Base-by-base conservation (phyloP, 2,888 invertebrate genomes). In the Margaritifera margaritifera region DNA sequence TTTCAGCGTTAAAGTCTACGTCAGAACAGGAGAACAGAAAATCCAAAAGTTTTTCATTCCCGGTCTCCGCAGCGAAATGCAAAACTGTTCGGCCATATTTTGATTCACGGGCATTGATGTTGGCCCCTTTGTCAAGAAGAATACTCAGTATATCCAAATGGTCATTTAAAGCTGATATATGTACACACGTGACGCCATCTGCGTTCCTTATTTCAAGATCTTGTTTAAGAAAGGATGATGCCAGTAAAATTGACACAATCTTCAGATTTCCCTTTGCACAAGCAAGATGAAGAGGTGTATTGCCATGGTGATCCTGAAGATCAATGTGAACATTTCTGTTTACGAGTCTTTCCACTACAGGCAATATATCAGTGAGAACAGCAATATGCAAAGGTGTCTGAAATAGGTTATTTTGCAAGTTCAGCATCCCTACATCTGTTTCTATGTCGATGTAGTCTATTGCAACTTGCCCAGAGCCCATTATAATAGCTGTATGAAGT, bases 1-100 rank as follows among this genome's bases (percentile, higher is more conserved):
- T 86, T 8, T 61, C 71, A n/a, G 81, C 79, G 69, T 86, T 74
- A 8, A 86, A 68, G 53, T 83, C 75, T 15, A 80, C 64, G 0
- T 64, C 69, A 0, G 42, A 42, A 11, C 74, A 61, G 1, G 62
- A 57, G 18, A 85, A 61, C 18, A 84, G 73, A 42, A 79, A 80
- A 6, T 73, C 59, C 11, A 84, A 53, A 27, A 85, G 73, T 1
- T 58, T n/a, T 31, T 55, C 59, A 63, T 82, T 78, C 20, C 82
- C 83, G 24, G 80, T 74, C 65, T 85, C 84, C 5, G 82, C 84
- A n/a, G 72, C 71, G 24, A 66, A 64, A 50, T 77, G 77, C 8
- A 77, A 56, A n/a, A 77, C 52, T 24, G 74, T 70, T 57, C 67
- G 68, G 15, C 77, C 77, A 22, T 42, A 56, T 62, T 74, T 74